Base-by-base conservation (phyloP, 1,140 invertebrate genomes). In the Pogonomyrmex californicus region DNA sequence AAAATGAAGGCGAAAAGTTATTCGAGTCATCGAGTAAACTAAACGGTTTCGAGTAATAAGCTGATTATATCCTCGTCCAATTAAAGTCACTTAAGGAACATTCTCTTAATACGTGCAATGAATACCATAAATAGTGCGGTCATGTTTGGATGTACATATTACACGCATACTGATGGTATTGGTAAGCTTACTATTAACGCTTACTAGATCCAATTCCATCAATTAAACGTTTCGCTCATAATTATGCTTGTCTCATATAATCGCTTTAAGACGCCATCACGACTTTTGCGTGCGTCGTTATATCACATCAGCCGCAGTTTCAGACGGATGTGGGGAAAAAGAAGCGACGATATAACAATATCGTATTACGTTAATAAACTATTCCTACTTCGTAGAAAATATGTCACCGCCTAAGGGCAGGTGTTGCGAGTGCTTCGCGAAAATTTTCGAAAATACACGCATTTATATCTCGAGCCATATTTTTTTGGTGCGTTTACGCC, bases 11-110 rank as follows among this genome's bases (percentile, higher is more conserved):
- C 0, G 23, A 12, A 88, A 63, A 33, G 36, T 56, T 77, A 77
- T 62, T 62, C n/a, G 47, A 12, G 17, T 54, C 7, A 49, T 62
- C 30, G 36, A 49, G 54, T 62, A 66, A 73, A 77, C 30, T 58
- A 47, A 30, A 54, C 17, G 33, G 66, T 86, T 90, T 41, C 73
- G 49, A 82, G 68, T 92, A 92, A 93, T 93, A 87, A 93, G 90
- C 83, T 89, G 88, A 93, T 93, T 92, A 93, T 88, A 73, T 93
- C 87, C 90, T 93, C 92, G 87, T 90, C 36, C 91, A 93, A 93
- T 93, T 93, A 91, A 79, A 91, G 41, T 86, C 92, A 92, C 90
- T 93, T 92, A 86, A 93, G 79, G 44, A 75, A 54, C 78, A 66
- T 87, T 88, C 65, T 78, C 81, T 89, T 87, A 91, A 91, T 92